Percentiles rank a stretch among this genome's conserved stretches.
phyloP scores from a whole-genome alignment of 2,797 vertebrate species.

The Buceros bicornis region DNA sequence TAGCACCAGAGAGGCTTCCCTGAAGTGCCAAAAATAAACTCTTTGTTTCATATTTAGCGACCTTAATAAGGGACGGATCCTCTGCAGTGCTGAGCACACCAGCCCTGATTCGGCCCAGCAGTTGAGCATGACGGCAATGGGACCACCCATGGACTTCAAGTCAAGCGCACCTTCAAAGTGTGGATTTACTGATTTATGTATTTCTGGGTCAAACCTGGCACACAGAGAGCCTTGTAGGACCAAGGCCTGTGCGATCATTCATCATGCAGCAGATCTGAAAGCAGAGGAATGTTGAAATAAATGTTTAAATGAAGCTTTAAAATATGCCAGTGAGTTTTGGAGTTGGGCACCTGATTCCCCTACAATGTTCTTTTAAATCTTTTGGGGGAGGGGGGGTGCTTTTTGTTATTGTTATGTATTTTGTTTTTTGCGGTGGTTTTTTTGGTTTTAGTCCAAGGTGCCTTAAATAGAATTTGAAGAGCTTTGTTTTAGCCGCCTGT shows the following conservation, averaged over 20 bases:
- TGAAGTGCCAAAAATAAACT: not conserved
- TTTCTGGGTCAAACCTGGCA: not conserved
- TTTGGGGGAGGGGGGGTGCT: not conserved
- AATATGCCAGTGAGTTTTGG: not conserved
- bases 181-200: not conserved
- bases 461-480: not conserved
- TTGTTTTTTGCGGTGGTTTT: not conserved
- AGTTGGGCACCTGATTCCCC: not conserved
- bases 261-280: not conserved
- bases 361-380: not conserved
- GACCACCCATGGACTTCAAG: not conserved
- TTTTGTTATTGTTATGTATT: not conserved
- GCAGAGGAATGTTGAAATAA: not conserved
- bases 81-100: not conserved
- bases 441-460: not conserved
- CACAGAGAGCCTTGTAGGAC: not conserved
- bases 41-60: not conserved
- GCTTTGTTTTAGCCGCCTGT: not conserved
- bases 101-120: rapidly evolving
- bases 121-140: not conserved
- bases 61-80: not conserved
- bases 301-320: not conserved
- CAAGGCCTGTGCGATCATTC: not conserved
- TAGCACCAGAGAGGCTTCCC: not conserved
- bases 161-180: not conserved